These are phyloP conservation scores for Pongo pygmaeus DNA, from an alignment of 2,113 vertebrate genomes.

Conservation along the genomic window DNA sequence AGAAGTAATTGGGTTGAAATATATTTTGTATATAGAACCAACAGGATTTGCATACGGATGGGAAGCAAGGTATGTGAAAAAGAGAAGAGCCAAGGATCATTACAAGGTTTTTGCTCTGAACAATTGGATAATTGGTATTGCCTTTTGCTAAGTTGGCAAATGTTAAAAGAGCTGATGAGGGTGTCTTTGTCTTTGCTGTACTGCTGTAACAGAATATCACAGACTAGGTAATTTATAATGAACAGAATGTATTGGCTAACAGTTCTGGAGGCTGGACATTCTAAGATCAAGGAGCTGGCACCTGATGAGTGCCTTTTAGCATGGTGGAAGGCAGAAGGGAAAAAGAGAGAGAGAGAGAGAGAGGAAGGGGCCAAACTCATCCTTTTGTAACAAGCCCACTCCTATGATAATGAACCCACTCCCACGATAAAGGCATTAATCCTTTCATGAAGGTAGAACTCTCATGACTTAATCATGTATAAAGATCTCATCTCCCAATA, in stretches of 20 bases:
- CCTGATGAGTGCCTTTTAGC: background rate
- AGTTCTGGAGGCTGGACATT: background rate
- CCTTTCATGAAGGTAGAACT: background rate
- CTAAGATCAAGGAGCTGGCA: background rate
- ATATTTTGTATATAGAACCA: background rate
- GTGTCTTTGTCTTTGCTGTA: background rate
- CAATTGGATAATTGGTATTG: background rate
- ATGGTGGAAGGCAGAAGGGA: background rate
- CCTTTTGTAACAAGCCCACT: background rate
- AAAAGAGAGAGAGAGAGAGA: background rate
- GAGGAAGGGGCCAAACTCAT: too few species aligned
- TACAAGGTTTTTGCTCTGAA: background rate
- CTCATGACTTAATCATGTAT: background rate
- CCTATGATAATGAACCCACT: background rate
- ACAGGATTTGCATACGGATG: background rate
- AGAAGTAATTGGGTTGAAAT: background rate
- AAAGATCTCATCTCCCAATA: background rate
- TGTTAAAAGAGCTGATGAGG: background rate
- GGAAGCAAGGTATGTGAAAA: background rate
- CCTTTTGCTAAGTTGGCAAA: background rate
- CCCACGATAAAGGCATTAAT: background rate
- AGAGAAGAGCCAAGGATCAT: background rate
- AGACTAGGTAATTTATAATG: background rate
- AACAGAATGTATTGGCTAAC: background rate
- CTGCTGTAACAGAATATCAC: background rate